Conservation (phyloP, 2,113 vertebrate species). For the Hippocampus mohnikei region DNA sequence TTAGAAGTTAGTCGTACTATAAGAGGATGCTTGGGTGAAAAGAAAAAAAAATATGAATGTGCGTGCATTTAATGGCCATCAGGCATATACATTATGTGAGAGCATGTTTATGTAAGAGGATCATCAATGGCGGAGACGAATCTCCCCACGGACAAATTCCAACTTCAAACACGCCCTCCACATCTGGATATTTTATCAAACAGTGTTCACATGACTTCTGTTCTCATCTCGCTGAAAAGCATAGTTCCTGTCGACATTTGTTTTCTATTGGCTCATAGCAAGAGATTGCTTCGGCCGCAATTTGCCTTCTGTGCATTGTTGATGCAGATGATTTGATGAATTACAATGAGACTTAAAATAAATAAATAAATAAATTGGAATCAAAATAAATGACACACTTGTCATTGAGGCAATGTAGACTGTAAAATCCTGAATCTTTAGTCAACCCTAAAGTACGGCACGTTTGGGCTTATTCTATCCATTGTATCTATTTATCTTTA, state of each 20-base stretch:
- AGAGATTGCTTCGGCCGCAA: background rate
- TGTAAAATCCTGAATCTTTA: background rate
- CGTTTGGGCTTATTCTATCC: no score
- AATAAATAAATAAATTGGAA: no score
- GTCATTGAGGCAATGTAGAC: no score
- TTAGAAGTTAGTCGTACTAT: background rate
- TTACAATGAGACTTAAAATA: no score
- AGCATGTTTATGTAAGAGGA: conserved; percentile 20
- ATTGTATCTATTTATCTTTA: no score
- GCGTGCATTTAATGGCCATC: conserved; percentile 13
- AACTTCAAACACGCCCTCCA: conserved; percentile 20
- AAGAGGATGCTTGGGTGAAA: background rate
- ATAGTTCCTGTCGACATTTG: conserved; percentile 17
- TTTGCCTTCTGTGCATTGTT: background rate
- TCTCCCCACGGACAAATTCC: conserved; percentile 14
- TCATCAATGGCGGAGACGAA: conserved; percentile 22
- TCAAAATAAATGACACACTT: background rate
- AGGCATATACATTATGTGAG: conserved; percentile 23
- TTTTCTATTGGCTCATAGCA: conserved; percentile 15
- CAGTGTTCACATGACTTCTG: conserved; percentile 12
- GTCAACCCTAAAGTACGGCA: background rate
- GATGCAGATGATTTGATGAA: background rate
- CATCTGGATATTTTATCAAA: conserved; percentile 46
- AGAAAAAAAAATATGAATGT: conserved; percentile 6
- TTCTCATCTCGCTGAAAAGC: conserved; percentile 5